These are phyloP conservation scores for Hymenopus coronatus DNA, from an alignment of 2,888 invertebrate species.

Conservation along the genomic window DNA sequence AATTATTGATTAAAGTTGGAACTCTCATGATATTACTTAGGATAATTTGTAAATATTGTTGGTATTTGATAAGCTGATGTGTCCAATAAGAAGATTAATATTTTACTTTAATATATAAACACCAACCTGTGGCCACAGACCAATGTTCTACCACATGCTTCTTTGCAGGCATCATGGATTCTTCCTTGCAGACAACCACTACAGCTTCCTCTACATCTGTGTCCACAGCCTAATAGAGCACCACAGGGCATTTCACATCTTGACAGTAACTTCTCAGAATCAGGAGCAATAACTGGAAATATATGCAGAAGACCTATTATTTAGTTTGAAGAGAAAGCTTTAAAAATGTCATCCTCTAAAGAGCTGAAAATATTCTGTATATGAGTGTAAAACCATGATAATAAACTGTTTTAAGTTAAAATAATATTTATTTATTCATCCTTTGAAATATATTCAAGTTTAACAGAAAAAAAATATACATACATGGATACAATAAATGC, in stretches of 20 bases:
- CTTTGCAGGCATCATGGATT: constrained; percentile 57
- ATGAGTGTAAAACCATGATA: no score
- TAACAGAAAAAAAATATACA: no score
- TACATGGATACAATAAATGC: no score
- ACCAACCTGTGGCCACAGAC: constrained; percentile 62
- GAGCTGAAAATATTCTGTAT: no score
- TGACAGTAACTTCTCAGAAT: constrained; percentile 41
- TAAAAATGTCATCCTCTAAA: not conserved
- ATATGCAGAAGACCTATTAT: not conserved
- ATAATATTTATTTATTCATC: no score
- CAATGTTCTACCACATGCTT: constrained; percentile 55
- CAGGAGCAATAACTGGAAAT: constrained; percentile 25
- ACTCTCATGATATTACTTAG: no score
- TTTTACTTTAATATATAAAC: not conserved
- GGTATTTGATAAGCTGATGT: no score
- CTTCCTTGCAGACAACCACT: constrained; percentile 57
- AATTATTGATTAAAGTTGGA: no score
- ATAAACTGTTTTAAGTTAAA: no score
- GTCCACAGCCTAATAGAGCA: constrained; percentile 49
- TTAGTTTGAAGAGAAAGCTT: not conserved
- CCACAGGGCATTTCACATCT: constrained; percentile 52
- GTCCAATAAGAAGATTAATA: no score
- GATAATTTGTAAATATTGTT: no score
- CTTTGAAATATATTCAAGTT: no score
- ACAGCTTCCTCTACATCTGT: constrained; percentile 56